Evolutionary conservation across 2,113 vertebrate species (phyloP).

Genomic region (Himantopus leucocephalus): DNA sequence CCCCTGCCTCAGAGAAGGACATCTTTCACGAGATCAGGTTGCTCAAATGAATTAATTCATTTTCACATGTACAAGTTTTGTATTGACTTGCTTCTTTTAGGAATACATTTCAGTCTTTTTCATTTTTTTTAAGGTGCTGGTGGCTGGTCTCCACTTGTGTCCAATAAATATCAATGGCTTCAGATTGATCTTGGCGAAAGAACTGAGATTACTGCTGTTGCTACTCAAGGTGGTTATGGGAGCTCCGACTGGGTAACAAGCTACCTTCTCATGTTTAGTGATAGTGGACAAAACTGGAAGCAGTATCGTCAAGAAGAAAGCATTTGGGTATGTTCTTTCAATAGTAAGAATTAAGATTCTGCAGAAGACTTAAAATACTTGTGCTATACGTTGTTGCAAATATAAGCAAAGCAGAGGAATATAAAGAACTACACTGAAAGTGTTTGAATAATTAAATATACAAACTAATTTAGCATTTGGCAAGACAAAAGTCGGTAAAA

Average conservation of each 20-base stretch:
- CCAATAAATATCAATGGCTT: slow-evolving; percentile 90
- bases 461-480: background rate
- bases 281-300: slow-evolving; percentile 91
- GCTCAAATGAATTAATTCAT: background rate
- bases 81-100: background rate
- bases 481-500: background rate
- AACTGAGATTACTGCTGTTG: slow-evolving; percentile 84
- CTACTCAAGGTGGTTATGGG: slow-evolving; percentile 92
- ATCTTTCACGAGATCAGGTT: background rate
- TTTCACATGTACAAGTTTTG: background rate
- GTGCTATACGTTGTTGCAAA: background rate
- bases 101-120: background rate
- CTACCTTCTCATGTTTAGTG: slow-evolving; percentile 91
- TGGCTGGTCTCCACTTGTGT: slow-evolving; percentile 90
- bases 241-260: slow-evolving; percentile 92
- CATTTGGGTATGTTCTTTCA: slow-evolving; percentile 81
- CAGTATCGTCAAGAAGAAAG: slow-evolving; percentile 90
- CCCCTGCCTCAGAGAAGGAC: accelerated
- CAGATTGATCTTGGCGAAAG: slow-evolving; percentile 89
- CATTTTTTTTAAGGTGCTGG: slow-evolving; percentile 83
- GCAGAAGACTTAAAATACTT: background rate
- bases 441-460: background rate
- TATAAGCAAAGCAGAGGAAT: background rate
- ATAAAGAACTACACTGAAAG: background rate
- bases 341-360: background rate